Conservation (phyloP, 2,113 vertebrate species). For the Manacus vitellinus region DNA sequence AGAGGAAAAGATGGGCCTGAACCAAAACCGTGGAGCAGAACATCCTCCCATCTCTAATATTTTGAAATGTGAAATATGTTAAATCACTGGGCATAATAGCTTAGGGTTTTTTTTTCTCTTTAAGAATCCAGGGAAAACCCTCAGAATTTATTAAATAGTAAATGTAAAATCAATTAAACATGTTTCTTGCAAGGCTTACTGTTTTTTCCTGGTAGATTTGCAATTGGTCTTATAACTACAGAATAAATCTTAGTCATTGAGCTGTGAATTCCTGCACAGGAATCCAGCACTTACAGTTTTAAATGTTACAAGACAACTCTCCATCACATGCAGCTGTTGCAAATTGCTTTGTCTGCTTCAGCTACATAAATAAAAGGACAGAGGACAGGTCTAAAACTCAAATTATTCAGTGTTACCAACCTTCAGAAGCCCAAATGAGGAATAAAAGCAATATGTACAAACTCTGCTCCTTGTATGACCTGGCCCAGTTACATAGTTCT, state of each 20-base stretch:
- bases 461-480: background rate
- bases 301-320: background rate
- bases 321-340: background rate
- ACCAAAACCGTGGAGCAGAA: slow-evolving; percentile 20
- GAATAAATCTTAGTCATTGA: background rate
- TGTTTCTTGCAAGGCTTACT: background rate
- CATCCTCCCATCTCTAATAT: background rate
- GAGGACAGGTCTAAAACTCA: background rate
- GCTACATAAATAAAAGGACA: background rate
- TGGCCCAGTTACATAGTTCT: background rate
- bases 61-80: background rate
- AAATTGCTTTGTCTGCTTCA: background rate
- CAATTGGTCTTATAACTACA: background rate
- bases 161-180: slow-evolving; percentile 16
- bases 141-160: background rate
- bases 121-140: background rate
- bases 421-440: background rate
- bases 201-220: background rate
- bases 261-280: background rate
- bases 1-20: slow-evolving; percentile 40
- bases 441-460: background rate
- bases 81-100: background rate
- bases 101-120: background rate
- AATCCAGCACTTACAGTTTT: background rate
- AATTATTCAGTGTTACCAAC: background rate